These are phyloP conservation scores for Chaetodon trifascialis DNA, from an alignment of 2,113 vertebrate species.

Conservation along the genomic window DNA sequence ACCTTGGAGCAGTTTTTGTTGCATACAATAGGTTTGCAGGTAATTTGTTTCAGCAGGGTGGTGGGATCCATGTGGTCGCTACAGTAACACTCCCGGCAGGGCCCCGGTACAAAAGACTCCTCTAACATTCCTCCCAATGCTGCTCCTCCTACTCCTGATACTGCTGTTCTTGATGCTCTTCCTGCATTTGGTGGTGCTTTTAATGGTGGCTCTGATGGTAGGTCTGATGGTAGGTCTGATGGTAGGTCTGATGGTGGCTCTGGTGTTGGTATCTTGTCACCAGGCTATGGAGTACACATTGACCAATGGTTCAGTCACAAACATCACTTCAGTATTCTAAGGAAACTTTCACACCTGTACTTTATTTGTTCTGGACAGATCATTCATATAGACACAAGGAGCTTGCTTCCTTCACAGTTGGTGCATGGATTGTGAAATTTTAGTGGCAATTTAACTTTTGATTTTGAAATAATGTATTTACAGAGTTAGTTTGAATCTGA, in stretches of 20 bases:
- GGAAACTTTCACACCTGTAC: background rate
- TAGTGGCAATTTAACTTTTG: too few relatives aligned
- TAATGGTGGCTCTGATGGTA: conserved; percentile 1
- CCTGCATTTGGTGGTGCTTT: background rate
- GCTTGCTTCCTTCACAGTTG: too few relatives aligned
- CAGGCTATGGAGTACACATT: conserved; percentile 55
- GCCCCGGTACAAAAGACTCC: background rate
- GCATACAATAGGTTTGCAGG: conserved; percentile 81
- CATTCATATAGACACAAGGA: too few relatives aligned
- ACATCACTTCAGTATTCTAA: background rate
- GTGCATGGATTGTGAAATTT: too few relatives aligned
- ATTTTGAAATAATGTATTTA: too few relatives aligned
- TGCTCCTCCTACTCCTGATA: background rate
- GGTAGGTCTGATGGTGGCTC: conserved; percentile 2
- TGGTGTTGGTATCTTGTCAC: conserved; percentile 35
- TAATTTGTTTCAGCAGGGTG: conserved; percentile 54
- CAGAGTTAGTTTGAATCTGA: too few relatives aligned
- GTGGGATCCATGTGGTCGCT: conserved; percentile 58
- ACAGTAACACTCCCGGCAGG: conserved; percentile 86
- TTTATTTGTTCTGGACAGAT: too few relatives aligned
- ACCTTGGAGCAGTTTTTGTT: conserved; percentile 79
- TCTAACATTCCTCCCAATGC: background rate
- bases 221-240: too few relatives aligned
- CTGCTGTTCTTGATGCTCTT: background rate
- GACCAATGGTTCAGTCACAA: conserved; percentile 1